These are phyloP conservation scores for Archips xylosteana DNA, from an alignment of 2,888 invertebrate species.

Conservation along the genomic window DNA sequence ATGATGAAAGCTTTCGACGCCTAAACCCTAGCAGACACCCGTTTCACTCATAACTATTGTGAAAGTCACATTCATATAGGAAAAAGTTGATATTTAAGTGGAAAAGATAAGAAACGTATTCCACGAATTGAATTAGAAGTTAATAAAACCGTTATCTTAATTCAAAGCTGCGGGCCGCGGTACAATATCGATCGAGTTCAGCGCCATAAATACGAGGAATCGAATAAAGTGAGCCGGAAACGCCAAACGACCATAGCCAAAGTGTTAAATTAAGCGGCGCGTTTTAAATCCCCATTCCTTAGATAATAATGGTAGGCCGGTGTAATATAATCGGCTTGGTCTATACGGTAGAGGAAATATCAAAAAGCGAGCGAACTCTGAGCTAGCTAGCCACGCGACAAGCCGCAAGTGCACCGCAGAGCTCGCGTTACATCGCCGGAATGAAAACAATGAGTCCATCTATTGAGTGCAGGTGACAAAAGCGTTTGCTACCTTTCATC, in stretches of 20 bases:
- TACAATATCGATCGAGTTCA: constrained; percentile 66
- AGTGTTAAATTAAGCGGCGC: constrained; percentile 41
- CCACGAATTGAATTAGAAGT: constrained; percentile 70
- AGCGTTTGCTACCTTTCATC: constrained; percentile 43
- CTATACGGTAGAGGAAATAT: constrained; percentile 47
- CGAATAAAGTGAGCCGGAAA: constrained; percentile 56
- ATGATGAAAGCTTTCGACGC: not conserved
- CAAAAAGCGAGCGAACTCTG: constrained; percentile 42
- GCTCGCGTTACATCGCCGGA: constrained; percentile 68
- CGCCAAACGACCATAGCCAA: constrained; percentile 41
- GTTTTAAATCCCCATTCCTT: constrained; percentile 45
- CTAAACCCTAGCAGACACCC: no score
- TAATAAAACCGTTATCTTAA: constrained; percentile 79
- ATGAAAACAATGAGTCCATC: constrained; percentile 71
- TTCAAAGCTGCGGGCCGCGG: constrained; percentile 64
- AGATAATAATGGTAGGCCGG: constrained; percentile 46
- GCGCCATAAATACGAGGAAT: constrained; percentile 61
- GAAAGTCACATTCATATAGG: constrained; percentile 58
- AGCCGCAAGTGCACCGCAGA: constrained; percentile 62
- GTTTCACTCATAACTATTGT: constrained; percentile 50
- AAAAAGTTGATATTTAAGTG: constrained; percentile 57
- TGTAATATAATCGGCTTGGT: constrained; percentile 46
- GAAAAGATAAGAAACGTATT: constrained; percentile 64
- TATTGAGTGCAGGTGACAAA: constrained; percentile 65
- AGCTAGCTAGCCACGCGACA: constrained; percentile 46